phyloP scores from a whole-genome alignment of 2,797 vertebrate genomes.

The Cossypha dichroa region DNA sequence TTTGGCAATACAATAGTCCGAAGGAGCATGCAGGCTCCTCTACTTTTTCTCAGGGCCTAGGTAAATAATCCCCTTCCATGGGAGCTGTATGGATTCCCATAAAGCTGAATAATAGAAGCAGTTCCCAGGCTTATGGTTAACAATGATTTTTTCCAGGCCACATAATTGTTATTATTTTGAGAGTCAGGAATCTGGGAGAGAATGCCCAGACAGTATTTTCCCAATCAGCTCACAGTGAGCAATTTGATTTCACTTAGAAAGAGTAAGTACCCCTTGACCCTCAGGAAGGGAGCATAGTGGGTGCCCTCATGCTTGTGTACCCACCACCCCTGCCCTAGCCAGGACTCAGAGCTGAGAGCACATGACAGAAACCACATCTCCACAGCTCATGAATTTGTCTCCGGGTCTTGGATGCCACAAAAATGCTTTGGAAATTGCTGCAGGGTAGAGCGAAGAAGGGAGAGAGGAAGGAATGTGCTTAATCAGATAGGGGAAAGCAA shows the following conservation, averaged over 20 bases:
- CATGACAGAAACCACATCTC: background rate
- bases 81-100: slow-evolving; percentile 11
- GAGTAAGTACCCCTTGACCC: background rate
- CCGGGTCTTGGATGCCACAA: background rate
- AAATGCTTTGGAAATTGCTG: slow-evolving; percentile 27
- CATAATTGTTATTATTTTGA: slow-evolving; percentile 48
- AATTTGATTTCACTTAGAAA: background rate
- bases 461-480: background rate
- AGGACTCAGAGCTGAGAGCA: background rate
- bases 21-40: slow-evolving; percentile 16
- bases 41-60: slow-evolving; percentile 49
- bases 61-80: slow-evolving; percentile 55
- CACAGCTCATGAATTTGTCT: background rate
- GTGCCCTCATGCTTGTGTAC: background rate
- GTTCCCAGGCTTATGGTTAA: slow-evolving; percentile 53
- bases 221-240: background rate
- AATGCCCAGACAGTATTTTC: background rate
- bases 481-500: background rate
- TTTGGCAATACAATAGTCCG: slow-evolving; percentile 38
- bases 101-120: slow-evolving; percentile 22
- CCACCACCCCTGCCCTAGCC: rapidly evolving
- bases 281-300: background rate
- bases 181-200: slow-evolving; percentile 1
- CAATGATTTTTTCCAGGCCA: slow-evolving; percentile 38
- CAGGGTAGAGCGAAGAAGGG: background rate